A percentile compares a stretch with the other conserved stretches of the same genome.
Conservation (phyloP, 2,888 invertebrate species). For the Caenorhabditis panamensis region DNA sequence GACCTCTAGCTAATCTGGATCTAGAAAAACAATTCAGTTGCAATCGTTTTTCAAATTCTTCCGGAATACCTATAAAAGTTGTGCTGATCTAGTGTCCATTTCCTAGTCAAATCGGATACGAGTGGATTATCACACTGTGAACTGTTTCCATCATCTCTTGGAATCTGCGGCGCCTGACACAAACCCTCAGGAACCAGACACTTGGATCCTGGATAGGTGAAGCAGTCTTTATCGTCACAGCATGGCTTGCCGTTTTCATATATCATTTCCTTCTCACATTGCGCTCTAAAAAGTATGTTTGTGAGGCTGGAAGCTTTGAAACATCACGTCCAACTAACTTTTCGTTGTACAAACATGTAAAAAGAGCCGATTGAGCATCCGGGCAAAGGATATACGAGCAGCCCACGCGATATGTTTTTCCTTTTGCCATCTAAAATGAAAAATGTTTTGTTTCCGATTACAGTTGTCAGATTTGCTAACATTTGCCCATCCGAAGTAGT, state of each 20-base stretch:
- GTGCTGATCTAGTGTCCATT: constrained; percentile 62
- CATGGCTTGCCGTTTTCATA: constrained; percentile 68
- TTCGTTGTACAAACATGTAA: constrained; percentile 66
- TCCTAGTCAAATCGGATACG: constrained; percentile 60
- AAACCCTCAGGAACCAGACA: constrained; percentile 62
- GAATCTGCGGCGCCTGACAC: constrained; percentile 58
- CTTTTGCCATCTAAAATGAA: constrained; percentile 68
- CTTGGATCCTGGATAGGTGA: constrained; percentile 67
- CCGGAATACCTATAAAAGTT: constrained; percentile 62
- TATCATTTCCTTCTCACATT: constrained; percentile 67
- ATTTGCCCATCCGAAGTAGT: constrained; percentile 68
- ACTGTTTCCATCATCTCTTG: constrained; percentile 45
- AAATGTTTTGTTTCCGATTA: not conserved
- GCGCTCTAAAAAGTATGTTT: constrained; percentile 46
- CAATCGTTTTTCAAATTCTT: not conserved
- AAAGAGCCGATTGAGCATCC: constrained; percentile 58
- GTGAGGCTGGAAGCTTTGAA: not conserved
- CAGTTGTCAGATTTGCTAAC: constrained; percentile 14
- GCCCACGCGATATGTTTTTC: constrained; percentile 65
- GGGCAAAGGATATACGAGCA: constrained; percentile 64
- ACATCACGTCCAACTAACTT: constrained; percentile 44
- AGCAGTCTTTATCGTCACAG: constrained; percentile 62
- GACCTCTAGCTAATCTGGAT: constrained; percentile 63
- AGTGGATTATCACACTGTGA: constrained; percentile 56
- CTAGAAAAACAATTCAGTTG: constrained; percentile 20